Evolutionary conservation across 2,113 vertebrate species (phyloP).

Genomic region (Lepisosteus osseus): DNA sequence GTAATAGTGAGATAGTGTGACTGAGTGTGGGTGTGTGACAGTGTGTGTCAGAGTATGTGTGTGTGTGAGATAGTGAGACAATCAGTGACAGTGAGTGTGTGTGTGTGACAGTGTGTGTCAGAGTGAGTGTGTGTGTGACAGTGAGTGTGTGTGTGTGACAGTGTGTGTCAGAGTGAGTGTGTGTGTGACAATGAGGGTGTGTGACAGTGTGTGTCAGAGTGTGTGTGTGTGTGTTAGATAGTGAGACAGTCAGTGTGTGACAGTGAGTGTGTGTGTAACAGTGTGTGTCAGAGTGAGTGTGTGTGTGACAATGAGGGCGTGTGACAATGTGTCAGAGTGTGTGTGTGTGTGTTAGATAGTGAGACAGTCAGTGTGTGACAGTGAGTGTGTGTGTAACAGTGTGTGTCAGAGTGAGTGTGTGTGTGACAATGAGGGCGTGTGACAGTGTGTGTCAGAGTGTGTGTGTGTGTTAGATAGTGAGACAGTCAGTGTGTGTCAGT

Average conservation of each 20-base stretch:
- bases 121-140: not conserved
- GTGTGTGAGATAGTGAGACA: not conserved
- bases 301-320: not conserved
- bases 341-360: not conserved
- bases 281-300: not conserved
- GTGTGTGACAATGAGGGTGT: not conserved
- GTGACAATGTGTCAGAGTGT: not conserved
- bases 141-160: constrained; percentile 5
- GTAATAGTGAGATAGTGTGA: not conserved
- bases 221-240: not conserved
- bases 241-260: not conserved
- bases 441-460: not conserved
- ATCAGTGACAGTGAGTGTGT: not conserved
- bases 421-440: not conserved
- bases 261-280: constrained; percentile 10
- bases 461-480: not conserved
- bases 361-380: not conserved
- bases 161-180: not conserved
- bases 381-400: constrained; percentile 14
- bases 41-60: not conserved
- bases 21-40: not conserved
- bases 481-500: not conserved
- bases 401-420: not conserved
- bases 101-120: not conserved
- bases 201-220: not conserved